Conservation (phyloP, 2,113 vertebrate species). For the Leptocoma aspasia region DNA sequence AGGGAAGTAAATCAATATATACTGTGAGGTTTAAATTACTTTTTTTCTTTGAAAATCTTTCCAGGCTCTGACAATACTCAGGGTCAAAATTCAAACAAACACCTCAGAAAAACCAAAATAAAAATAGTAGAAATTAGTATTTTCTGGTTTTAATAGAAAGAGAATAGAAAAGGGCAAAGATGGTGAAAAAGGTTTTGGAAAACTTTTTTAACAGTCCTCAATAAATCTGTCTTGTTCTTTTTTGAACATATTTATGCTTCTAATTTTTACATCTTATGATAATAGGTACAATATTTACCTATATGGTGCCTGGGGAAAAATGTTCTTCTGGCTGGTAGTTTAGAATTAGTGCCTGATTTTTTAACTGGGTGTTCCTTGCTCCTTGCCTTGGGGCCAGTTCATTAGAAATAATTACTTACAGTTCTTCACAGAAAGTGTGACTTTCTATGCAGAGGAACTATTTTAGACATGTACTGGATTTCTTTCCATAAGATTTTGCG, state of each 20-base stretch:
- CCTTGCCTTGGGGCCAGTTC: background rate
- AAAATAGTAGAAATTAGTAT: background rate
- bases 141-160: background rate
- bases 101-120: background rate
- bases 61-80: background rate
- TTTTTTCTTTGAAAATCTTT: background rate
- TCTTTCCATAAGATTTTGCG: background rate
- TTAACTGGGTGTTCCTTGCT: background rate
- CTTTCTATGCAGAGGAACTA: background rate
- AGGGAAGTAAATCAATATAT: background rate
- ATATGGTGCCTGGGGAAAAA: background rate
- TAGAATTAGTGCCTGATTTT: background rate
- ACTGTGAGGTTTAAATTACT: background rate
- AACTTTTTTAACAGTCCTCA: background rate
- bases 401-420: background rate
- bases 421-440: background rate
- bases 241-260: background rate
- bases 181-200: fast-evolving
- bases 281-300: background rate
- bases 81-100: background rate
- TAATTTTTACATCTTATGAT: background rate
- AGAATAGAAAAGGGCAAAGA: background rate
- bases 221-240: background rate
- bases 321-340: background rate
- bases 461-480: background rate